phyloP scores from a whole-genome alignment of 2,888 invertebrate species.

The Pachycephus smyrnensis region DNA sequence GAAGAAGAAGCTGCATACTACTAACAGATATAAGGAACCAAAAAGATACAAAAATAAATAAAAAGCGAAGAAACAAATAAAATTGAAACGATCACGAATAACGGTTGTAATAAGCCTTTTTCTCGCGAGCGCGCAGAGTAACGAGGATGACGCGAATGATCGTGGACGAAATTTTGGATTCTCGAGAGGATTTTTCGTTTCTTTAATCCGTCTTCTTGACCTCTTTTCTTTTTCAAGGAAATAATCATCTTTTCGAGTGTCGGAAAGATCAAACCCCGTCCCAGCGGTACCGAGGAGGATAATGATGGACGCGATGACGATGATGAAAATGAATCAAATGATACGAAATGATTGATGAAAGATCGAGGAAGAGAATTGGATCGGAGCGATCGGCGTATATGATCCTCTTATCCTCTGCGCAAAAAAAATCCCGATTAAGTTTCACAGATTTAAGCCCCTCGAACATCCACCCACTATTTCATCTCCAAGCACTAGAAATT shows the following conservation, averaged over 20 bases:
- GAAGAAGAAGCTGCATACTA: constrained; percentile 35
- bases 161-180: constrained; percentile 1
- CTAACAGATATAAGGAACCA: constrained; percentile 24
- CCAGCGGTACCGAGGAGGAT: constrained; percentile 18
- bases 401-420: constrained; percentile 46
- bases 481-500: constrained; percentile 3
- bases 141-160: neutral
- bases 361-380: constrained; percentile 16
- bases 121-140: constrained; percentile 1
- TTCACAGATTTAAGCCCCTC: constrained; percentile 57
- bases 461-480: constrained; percentile 18
- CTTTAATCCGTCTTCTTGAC: neutral
- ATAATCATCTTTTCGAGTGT: constrained; percentile 24
- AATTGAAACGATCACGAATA: neutral
- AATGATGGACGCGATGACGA: constrained; percentile 10
- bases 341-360: constrained; percentile 6
- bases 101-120: constrained; percentile 8
- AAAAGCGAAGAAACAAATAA: neutral
- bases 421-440: constrained; percentile 59
- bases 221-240: neutral
- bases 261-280: constrained; percentile 22
- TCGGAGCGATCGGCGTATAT: constrained; percentile 20
- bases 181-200: neutral
- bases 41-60: constrained; percentile 5
- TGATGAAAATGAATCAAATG: constrained; percentile 5